A percentile compares a stretch with the other conserved stretches of the same genome.
Evolutionary conservation across 2,113 vertebrate genomes (phyloP).

Genomic region (Anguilla japonica): DNA sequence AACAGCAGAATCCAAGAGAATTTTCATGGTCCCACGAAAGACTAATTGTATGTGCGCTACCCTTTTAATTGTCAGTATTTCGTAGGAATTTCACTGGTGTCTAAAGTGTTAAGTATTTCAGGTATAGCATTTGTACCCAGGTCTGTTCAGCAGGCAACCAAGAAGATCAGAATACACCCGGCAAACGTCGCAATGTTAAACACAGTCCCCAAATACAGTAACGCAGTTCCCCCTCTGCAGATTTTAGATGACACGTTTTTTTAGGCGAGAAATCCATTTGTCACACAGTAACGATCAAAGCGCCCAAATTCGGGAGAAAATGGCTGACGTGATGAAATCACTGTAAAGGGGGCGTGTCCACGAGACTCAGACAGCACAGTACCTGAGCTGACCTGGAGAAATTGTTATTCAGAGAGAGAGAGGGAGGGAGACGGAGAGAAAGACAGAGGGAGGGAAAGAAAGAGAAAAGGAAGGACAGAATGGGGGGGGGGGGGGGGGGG

Average conservation of each 20-base stretch:
- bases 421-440: conserved; percentile 14
- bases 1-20: too few species aligned
- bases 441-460: not conserved
- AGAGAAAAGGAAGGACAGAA: not conserved
- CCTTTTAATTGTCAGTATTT: too few species aligned
- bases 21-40: too few species aligned
- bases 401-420: not conserved
- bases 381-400: not conserved
- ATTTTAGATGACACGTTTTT: too few species aligned
- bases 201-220: not conserved
- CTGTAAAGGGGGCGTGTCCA: too few species aligned
- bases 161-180: not conserved
- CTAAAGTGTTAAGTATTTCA: not conserved
- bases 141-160: not conserved
- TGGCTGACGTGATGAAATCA: not conserved
- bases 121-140: not conserved
- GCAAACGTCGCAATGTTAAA: not conserved
- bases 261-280: not conserved
- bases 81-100: too few species aligned
- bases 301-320: not conserved
- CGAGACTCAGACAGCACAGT: not conserved
- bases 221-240: not conserved
- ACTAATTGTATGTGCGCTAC: too few species aligned
- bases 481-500: too few species aligned
- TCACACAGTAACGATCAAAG: not conserved